Evolutionary conservation across 2,113 vertebrate genomes (phyloP).

Genomic region (Gadus macrocephalus): DNA sequence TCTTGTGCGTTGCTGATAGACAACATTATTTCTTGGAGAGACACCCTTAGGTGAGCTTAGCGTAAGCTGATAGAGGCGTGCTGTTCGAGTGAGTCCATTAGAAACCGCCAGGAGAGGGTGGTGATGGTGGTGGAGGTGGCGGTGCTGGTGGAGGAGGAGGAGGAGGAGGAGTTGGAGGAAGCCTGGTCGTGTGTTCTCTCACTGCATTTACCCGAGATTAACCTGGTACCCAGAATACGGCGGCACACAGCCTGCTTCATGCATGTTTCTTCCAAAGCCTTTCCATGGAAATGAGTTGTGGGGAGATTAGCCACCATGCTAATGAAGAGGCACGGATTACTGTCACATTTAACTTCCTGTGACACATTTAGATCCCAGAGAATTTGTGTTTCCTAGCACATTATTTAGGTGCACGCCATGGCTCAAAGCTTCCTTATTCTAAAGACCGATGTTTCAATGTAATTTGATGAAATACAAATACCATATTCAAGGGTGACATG

Average conservation of each 20-base stretch:
- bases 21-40: slow-evolving; percentile 50
- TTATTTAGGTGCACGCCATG: slow-evolving; percentile 50
- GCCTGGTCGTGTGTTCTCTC: slow-evolving; percentile 17
- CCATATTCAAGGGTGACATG: neutral
- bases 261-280: slow-evolving; percentile 49
- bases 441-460: neutral
- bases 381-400: slow-evolving; percentile 39
- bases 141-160: neutral
- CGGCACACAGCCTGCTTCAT: slow-evolving; percentile 18
- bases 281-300: slow-evolving; percentile 41
- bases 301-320: slow-evolving; percentile 52
- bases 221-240: slow-evolving; percentile 33
- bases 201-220: slow-evolving; percentile 34
- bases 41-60: slow-evolving; percentile 54
- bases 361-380: slow-evolving; percentile 39
- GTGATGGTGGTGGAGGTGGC: slow-evolving; percentile 25
- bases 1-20: slow-evolving; percentile 31
- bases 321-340: slow-evolving; percentile 55
- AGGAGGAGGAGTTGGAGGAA: too few relatives aligned
- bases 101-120: slow-evolving; percentile 29
- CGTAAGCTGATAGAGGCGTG: slow-evolving; percentile 39
- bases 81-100: slow-evolving; percentile 39
- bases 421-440: slow-evolving; percentile 37
- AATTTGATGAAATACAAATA: neutral
- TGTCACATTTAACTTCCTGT: slow-evolving; percentile 45